phyloP scores from a whole-genome alignment of 2,113 vertebrate species.

The Pheucticus melanocephalus region DNA sequence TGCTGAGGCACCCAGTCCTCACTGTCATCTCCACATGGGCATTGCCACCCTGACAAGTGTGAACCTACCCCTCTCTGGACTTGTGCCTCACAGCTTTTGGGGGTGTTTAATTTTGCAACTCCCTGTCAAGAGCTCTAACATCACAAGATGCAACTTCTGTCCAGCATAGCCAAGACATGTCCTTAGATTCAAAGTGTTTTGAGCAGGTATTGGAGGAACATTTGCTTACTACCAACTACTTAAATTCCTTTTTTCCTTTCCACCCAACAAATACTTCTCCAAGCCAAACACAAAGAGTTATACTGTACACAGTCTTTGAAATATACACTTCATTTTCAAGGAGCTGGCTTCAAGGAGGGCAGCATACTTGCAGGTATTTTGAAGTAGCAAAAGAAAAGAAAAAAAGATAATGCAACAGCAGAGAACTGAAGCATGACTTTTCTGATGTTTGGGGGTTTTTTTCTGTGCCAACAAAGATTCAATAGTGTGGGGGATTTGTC shows the following conservation, averaged over 20 bases:
- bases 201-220: not conserved
- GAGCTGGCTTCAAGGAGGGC: not conserved
- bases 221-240: not conserved
- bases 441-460: not conserved
- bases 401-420: not conserved
- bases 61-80: not conserved
- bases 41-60: not conserved
- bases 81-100: not conserved
- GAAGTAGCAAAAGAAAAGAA: slow-evolving; percentile 7
- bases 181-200: not conserved
- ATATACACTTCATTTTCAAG: slow-evolving; percentile 21
- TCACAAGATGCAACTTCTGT: not conserved
- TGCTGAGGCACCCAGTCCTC: not conserved
- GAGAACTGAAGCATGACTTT: slow-evolving; percentile 47
- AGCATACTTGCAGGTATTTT: slow-evolving; percentile 24
- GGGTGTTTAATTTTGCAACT: not conserved
- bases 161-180: not conserved
- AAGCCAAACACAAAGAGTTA: not conserved
- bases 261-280: slow-evolving; percentile 13
- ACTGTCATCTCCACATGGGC: accelerated
- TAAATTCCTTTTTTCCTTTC: not conserved
- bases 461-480: slow-evolving; percentile 9
- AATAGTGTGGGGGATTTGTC: slow-evolving; percentile 7
- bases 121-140: not conserved
- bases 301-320: slow-evolving; percentile 26